Percentiles rank a stretch among this genome's conserved stretches.
Conservation (phyloP, 2,797 vertebrate genomes). For the Pantherophis alleghaniensis region DNA sequence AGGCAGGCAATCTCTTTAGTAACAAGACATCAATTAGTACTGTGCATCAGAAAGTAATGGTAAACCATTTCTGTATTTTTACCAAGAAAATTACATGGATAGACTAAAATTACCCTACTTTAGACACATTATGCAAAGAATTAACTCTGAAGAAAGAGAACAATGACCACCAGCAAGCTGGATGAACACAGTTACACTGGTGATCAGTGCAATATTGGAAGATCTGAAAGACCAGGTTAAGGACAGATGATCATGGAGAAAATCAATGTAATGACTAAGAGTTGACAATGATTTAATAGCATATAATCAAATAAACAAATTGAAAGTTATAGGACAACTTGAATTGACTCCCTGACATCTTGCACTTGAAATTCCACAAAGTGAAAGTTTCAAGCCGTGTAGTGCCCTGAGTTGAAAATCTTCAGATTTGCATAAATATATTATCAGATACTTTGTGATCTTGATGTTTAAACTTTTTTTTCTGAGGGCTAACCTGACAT, state of each 20-base stretch:
- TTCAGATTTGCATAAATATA: constrained; percentile 8
- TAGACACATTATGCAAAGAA: background rate
- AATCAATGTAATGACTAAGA: background rate
- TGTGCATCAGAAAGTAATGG: background rate
- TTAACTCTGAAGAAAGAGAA: background rate
- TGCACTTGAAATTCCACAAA: background rate
- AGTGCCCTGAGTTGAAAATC: background rate
- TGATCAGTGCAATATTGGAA: background rate
- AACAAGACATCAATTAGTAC: background rate
- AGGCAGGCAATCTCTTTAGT: background rate
- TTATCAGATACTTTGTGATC: constrained; percentile 5
- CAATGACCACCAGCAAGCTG: background rate
- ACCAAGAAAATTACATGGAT: background rate
- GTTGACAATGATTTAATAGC: background rate
- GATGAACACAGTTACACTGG: background rate
- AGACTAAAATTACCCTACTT: background rate
- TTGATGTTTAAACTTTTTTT: background rate
- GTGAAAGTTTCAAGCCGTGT: background rate
- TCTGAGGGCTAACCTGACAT: background rate
- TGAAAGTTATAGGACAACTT: background rate
- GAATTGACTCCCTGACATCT: background rate
- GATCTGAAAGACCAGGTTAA: background rate
- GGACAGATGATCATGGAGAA: background rate
- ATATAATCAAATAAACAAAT: background rate
- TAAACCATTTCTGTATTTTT: background rate